These are phyloP conservation scores for Cartodere bifasciata DNA, from an alignment of 2,888 invertebrate species.

Conservation along the genomic window DNA sequence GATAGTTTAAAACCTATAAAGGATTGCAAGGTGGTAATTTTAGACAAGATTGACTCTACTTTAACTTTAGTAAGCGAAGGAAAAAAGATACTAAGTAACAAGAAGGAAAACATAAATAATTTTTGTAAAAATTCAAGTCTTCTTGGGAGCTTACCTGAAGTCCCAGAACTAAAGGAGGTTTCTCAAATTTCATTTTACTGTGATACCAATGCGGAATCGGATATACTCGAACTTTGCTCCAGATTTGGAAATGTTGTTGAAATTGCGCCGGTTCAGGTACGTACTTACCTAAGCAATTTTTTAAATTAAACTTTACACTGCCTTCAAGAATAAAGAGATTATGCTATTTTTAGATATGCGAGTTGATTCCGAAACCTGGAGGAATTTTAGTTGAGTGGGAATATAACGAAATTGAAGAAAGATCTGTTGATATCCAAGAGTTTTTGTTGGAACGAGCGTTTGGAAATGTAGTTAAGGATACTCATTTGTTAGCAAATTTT, in stretches of 20 bases:
- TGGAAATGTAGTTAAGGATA: conserved; percentile 29
- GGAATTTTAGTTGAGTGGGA: conserved; percentile 42
- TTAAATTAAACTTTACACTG: not conserved
- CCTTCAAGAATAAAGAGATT: not conserved
- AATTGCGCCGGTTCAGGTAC: conserved; percentile 30
- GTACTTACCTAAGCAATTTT: conserved; percentile 1
- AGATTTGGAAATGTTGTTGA: conserved; percentile 26
- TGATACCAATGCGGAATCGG: conserved; percentile 25
- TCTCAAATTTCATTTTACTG: conserved; percentile 40
- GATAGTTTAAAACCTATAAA: conserved; percentile 32
- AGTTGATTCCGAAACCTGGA: conserved; percentile 39
- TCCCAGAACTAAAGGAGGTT: conserved; percentile 42
- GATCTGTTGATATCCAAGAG: conserved; percentile 33
- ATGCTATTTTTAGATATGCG: conserved; percentile 33
- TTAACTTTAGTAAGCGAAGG: conserved; percentile 25
- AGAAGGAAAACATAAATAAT: conserved; percentile 18
- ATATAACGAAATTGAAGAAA: conserved; percentile 32
- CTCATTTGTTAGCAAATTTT: conserved; percentile 27
- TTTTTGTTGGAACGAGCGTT: conserved; percentile 35
- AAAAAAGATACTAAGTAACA: conserved; percentile 19
- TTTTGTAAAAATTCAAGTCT: conserved; percentile 24
- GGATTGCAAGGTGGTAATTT: conserved; percentile 32
- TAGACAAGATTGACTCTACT: conserved; percentile 30
- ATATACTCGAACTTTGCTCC: conserved; percentile 21
- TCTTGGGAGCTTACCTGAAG: conserved; percentile 41